phyloP scores from a whole-genome alignment of 2,113 vertebrate species.

The Corythornis cristatus region DNA sequence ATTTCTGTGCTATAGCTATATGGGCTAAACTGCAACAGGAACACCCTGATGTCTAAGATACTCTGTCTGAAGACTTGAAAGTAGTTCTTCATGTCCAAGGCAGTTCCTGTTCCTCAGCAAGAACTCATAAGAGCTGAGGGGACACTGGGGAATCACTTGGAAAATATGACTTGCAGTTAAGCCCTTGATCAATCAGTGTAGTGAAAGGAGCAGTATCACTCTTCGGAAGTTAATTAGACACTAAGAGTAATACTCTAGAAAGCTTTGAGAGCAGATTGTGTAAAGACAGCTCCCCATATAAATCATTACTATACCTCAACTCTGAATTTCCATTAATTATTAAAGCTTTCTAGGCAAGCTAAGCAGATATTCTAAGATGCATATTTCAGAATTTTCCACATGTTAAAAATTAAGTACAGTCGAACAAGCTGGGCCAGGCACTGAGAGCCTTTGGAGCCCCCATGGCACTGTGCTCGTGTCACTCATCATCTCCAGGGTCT shows the following conservation, averaged over 20 bases:
- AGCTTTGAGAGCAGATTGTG: slow-evolving; percentile 65
- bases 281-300: slow-evolving; percentile 61
- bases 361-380: slow-evolving; percentile 69
- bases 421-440: slow-evolving; percentile 11
- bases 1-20: not conserved
- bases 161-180: slow-evolving; percentile 72
- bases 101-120: slow-evolving; percentile 13
- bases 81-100: not conserved
- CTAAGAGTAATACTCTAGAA: slow-evolving; percentile 69
- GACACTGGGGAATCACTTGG: slow-evolving; percentile 62
- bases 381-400: slow-evolving; percentile 68
- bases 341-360: slow-evolving; percentile 73
- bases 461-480: not conserved
- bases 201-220: slow-evolving; percentile 60
- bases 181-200: slow-evolving; percentile 73
- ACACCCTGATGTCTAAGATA: not conserved
- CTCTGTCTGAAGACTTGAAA: not conserved
- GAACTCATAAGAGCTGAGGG: slow-evolving; percentile 59
- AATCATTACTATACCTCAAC: slow-evolving; percentile 69
- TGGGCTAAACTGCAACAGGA: not conserved
- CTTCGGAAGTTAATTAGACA: slow-evolving; percentile 76
- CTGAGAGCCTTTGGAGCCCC: slow-evolving; percentile 1
- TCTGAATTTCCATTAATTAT: slow-evolving; percentile 78
- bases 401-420: slow-evolving; percentile 68
- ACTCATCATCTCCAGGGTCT: not conserved